A percentile compares a stretch with the other conserved stretches of the same genome.
These are phyloP conservation scores for Semaprochilodus insignis DNA, from an alignment of 2,797 vertebrate genomes.

Conservation along the genomic window DNA sequence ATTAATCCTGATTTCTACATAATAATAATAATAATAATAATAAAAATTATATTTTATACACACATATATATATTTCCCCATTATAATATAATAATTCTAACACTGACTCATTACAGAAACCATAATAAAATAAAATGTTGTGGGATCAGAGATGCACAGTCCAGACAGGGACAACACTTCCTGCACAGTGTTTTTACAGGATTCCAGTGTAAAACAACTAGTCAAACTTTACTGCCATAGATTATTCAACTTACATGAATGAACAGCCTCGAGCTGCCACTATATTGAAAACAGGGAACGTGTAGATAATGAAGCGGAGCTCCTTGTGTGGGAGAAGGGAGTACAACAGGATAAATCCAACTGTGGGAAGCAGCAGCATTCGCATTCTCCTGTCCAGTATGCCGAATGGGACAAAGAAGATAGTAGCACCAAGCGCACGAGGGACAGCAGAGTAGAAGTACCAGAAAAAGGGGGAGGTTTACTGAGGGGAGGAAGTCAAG, in stretches of 20 bases:
- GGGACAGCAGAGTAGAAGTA: constrained; percentile 96
- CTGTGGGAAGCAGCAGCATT: constrained; percentile 78
- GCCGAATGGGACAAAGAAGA: constrained; percentile 89
- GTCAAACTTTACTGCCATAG: not conserved
- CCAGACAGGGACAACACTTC: too few relatives aligned
- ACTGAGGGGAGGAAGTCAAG: constrained; percentile 71
- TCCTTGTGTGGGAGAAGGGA: constrained; percentile 97
- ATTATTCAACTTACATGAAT: constrained; percentile 80
- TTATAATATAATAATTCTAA: too few relatives aligned
- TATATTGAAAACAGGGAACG: constrained; percentile 88
- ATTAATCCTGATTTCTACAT: too few relatives aligned
- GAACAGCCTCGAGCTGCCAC: constrained; percentile 90
- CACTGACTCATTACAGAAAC: too few relatives aligned
- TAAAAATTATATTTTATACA: too few relatives aligned
- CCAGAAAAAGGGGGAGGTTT: constrained; percentile 94
- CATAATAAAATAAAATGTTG: too few relatives aligned
- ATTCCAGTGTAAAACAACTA: not conserved
- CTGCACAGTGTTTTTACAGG: too few relatives aligned
- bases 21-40: too few relatives aligned
- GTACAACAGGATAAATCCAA: constrained; percentile 92
- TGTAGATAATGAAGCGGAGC: constrained; percentile 95
- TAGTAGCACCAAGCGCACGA: constrained; percentile 87
- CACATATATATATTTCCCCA: too few relatives aligned
- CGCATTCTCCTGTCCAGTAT: constrained; percentile 84
- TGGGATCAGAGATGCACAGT: too few relatives aligned